Evolutionary conservation across 2,113 vertebrate species (phyloP), one percentile per base, ranked within the genome.

Genomic region (Nansenia antarctica): DNA sequence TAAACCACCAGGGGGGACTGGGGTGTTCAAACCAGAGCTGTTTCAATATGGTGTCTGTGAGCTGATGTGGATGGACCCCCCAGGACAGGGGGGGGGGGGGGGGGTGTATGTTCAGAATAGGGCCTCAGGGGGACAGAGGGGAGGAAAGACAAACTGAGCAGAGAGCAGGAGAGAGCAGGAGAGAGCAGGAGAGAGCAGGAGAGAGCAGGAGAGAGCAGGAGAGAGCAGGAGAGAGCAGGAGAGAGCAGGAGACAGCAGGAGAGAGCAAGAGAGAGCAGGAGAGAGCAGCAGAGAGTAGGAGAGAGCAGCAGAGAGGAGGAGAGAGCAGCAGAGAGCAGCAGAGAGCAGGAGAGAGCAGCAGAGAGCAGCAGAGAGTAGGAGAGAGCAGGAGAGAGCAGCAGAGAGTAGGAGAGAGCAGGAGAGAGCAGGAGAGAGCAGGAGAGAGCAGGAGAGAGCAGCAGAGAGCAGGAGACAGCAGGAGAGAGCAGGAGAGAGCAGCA

Each of bases 101-200:
- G 39, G 61, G 14, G 39, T 53, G 37, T 42, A 37, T 68, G 70
- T 69, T 76, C 73, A 80, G 65, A 76, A 80, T 34, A 72, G 69
- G 69, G 73, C 65, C 53, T 26, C 12, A 14, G 26, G 27, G 14
- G 22, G 26, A 29, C 53, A 55, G 24, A 15, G 26, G 22, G n/a
- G n/a, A n/a, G 6, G 53, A 55, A 55, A 29, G 53, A 18, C 14
- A 42, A 54, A 22, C 4, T 24, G 1, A 62, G 59, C 59, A 62
- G 29, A 62, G 34, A 31, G 14, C 32, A 12, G 39, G 15, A 54
- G 11, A 8, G 49, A 53, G 49, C 37, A 39, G 49, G 1, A 22
- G 1, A 58, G 39, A 53, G 34, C 5, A 53, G 24, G 60, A 52
- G 27, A 9, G 26, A 47, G 39, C 30, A 18, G 18, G 8, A 18